Conservation (phyloP, 1,140 invertebrate genomes). For the Tenebrio molitor region DNA sequence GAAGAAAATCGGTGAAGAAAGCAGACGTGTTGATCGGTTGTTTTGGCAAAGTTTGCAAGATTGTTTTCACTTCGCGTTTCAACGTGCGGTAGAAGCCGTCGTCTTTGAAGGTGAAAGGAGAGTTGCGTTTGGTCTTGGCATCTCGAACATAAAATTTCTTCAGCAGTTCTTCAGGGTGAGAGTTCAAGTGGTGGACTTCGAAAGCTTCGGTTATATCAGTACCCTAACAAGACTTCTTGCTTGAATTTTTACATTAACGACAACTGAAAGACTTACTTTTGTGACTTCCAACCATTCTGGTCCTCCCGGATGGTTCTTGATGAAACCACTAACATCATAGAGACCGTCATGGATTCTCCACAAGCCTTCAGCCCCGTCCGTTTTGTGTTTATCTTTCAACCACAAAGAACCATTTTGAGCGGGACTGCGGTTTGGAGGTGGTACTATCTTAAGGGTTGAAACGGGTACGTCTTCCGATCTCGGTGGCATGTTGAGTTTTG, state of each 20-base stretch:
- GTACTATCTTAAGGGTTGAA: constrained; percentile 53
- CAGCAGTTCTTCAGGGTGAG: constrained; percentile 69
- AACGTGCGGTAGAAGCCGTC: constrained; percentile 78
- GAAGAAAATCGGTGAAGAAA: constrained; percentile 69
- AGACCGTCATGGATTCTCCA: constrained; percentile 85
- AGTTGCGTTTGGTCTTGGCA: constrained; percentile 70
- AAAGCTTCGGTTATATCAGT: constrained; percentile 83
- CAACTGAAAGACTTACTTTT: constrained; percentile 53
- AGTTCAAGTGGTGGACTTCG: constrained; percentile 73
- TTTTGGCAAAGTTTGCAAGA: constrained; percentile 60
- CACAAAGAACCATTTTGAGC: constrained; percentile 52
- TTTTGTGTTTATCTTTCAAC: constrained; percentile 55
- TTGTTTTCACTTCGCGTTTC: constrained; percentile 69
- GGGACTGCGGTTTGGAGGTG: constrained; percentile 45
- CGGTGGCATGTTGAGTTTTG: constrained; percentile 53
- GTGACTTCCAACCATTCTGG: constrained; percentile 75
- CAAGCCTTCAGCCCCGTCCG: constrained; percentile 79
- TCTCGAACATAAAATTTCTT: constrained; percentile 73
- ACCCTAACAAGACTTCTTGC: constrained; percentile 65
- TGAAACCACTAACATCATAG: constrained; percentile 80
- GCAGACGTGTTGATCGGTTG: constrained; percentile 66
- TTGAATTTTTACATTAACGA: background rate
- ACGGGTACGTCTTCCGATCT: constrained; percentile 43
- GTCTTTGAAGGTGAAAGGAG: constrained; percentile 75
- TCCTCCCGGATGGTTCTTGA: constrained; percentile 82